Percentiles rank a stretch among this genome's conserved stretches.
Evolutionary conservation across 2,888 invertebrate species (phyloP).

Genomic region (Gisinianus flammeolus): DNA sequence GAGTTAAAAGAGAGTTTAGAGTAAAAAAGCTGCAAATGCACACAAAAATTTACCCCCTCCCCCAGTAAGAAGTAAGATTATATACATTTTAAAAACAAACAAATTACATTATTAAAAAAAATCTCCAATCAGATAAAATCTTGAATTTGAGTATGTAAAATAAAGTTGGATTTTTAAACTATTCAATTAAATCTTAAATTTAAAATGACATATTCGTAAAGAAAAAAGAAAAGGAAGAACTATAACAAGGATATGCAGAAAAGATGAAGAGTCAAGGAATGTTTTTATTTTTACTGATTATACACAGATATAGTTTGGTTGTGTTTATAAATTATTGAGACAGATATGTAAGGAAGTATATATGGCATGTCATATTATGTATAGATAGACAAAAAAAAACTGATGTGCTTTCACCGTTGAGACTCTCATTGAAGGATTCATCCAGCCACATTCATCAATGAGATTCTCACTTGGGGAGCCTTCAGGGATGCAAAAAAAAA

Average conservation of each 20-base stretch:
- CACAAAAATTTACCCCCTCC: slow-evolving; percentile 1
- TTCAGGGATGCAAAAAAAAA: background rate
- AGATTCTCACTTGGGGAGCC: slow-evolving; percentile 60
- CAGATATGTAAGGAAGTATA: background rate
- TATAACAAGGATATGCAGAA: no score
- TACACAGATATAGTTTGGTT: background rate
- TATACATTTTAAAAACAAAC: background rate
- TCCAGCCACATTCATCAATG: slow-evolving; percentile 78
- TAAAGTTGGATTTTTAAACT: no score
- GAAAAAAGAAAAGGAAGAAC: background rate
- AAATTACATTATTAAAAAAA: background rate
- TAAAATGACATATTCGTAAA: background rate
- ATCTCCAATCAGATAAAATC: background rate
- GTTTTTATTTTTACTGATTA: background rate
- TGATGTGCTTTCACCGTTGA: no score
- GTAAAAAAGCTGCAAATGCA: slow-evolving; percentile 13
- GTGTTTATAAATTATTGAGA: background rate
- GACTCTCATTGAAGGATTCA: slow-evolving; percentile 71
- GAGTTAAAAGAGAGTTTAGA: background rate
- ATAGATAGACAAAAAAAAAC: background rate
- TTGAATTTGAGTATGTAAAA: no score
- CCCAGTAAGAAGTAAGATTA: background rate
- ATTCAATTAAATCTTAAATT: background rate
- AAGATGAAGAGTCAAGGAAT: no score
- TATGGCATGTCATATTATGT: background rate